Base-by-base conservation (phyloP, 2,888 invertebrate genomes). In the Synergus laeviventris region DNA sequence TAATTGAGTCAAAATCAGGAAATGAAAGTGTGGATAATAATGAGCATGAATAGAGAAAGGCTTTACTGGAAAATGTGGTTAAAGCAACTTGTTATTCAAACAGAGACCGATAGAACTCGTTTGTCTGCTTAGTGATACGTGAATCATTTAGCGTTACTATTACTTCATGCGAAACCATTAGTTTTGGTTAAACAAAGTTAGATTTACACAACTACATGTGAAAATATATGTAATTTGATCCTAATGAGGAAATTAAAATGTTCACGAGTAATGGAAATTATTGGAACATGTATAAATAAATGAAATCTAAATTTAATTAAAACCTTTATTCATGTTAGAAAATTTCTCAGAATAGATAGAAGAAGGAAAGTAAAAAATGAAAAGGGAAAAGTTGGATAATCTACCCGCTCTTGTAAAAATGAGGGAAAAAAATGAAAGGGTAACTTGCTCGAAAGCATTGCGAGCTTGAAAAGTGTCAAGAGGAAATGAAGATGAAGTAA, bases 111-210 rank as follows among this genome's bases (percentile, higher is more conserved):
- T 38, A 62, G 62, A 38, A 62, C n/a, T 39, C 12, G 9, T 62
- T 36, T 38, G n/a, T 18, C 39, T 21, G 64, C 14, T 12, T 64
- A 64, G 21, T 12, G 64, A 42, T 39, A 14, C 42, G 64, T 64
- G 42, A 64, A 64, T 64, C 21, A 64, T 64, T 64, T 42, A 64
- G 24, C 64, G 39, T 14, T 14, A 64, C 39, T n/a, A 24, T 64
- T 21, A 18, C 18, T n/a, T 49, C 21, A 14, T 64, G 64, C 21
- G 18, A 18, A 14, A 21, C 9, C 64, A 64, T 64, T 42, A 42
- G n/a, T 64, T 64, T 42, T 64, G 64, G 39, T 64, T 64, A 64
- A 21, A 42, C 11, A 42, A 39, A 42, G 39, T 42, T 64, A 64
- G 64, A 64, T 39, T 39, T 42, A 64, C 64, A 24, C 64, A 21